Evolutionary conservation across 2,113 vertebrate species (phyloP).

Genomic region (Ophthalmolycus amberensis): DNA sequence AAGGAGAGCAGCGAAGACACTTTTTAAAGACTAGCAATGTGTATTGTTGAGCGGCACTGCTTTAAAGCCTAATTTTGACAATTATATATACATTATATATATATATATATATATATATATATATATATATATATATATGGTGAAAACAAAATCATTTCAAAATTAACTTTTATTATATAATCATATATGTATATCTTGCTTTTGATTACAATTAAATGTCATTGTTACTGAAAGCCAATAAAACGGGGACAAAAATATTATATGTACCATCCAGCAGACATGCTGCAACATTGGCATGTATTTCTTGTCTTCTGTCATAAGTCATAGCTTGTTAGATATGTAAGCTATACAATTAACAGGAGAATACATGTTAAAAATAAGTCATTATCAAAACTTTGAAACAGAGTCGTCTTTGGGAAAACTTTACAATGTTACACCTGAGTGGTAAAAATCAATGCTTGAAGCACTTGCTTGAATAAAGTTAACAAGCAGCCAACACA

Average conservation of each 20-base stretch:
- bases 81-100: too few relatives aligned
- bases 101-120: too few relatives aligned
- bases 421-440: not conserved
- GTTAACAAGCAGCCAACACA: not conserved
- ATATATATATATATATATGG: too few relatives aligned
- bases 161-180: too few relatives aligned
- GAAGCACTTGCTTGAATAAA: not conserved
- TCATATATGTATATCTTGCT: too few relatives aligned
- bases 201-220: too few relatives aligned
- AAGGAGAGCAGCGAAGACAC: conserved; percentile 19
- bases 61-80: not conserved
- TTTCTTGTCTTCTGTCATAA: not conserved
- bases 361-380: not conserved
- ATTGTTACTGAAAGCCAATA: too few relatives aligned
- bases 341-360: not conserved
- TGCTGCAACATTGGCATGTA: not conserved
- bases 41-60: not conserved
- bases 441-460: not conserved
- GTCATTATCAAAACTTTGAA: not conserved
- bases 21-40: conserved; percentile 34
- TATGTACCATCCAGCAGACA: not conserved
- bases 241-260: too few relatives aligned
- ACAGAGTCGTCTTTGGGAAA: not conserved
- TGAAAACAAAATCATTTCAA: too few relatives aligned
- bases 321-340: not conserved